Conservation (phyloP, 2,113 vertebrate species). For the Onychorhynchus coronatus region DNA sequence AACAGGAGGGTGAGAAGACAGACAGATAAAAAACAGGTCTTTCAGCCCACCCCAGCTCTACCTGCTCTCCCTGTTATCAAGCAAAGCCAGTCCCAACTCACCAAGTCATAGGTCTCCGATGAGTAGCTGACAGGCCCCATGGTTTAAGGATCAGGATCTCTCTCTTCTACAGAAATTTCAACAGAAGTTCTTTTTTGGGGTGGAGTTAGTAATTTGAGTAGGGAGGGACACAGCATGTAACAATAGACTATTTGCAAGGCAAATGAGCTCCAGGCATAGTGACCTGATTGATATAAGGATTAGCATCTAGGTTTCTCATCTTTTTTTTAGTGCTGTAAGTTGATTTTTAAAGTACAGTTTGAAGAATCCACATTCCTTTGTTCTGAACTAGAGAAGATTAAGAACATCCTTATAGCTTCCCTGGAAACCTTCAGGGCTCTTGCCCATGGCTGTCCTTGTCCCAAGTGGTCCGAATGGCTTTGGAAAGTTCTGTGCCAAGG, state of each 20-base stretch:
- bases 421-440: neutral
- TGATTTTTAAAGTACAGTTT: neutral
- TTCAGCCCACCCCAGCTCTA: neutral
- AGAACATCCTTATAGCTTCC: neutral
- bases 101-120: conserved; percentile 42
- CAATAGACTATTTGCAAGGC: conserved; percentile 54
- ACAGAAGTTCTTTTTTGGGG: conserved; percentile 19
- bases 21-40: neutral
- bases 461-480: rapidly evolving
- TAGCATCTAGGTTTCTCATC: neutral
- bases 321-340: neutral
- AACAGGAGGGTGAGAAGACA: neutral
- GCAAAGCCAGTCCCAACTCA: conserved; percentile 2
- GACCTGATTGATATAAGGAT: neutral
- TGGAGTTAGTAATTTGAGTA: neutral
- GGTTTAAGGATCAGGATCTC: neutral
- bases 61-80: neutral
- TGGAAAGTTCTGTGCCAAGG: neutral
- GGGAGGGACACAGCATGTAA: neutral
- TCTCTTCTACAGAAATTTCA: neutral
- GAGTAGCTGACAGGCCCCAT: conserved; percentile 43
- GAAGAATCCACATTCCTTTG: neutral
- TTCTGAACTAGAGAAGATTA: neutral
- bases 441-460: rapidly evolving
- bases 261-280: conserved; percentile 16